A percentile compares a stretch with the other conserved stretches of the same genome.
phyloP scores from a whole-genome alignment of 2,888 invertebrate genomes.

The Carterocephalus palaemon region DNA sequence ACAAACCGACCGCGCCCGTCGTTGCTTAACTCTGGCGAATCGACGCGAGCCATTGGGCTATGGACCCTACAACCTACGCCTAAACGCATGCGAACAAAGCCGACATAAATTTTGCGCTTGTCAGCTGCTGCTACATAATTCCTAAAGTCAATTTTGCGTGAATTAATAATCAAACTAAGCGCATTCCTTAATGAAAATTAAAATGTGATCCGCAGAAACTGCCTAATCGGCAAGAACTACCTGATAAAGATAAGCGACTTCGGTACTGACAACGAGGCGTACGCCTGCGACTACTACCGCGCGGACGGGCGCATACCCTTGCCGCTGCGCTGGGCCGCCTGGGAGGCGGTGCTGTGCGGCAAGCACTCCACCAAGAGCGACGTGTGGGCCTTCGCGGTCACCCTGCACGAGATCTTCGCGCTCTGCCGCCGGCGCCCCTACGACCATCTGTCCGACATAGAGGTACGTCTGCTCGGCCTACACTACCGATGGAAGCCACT shows the following conservation, averaged over 20 bases:
- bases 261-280: conserved; percentile 89
- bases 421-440: conserved; percentile 88
- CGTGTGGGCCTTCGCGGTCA: conserved; percentile 94
- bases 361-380: conserved; percentile 94
- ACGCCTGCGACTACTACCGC: conserved; percentile 89
- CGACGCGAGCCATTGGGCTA: too few relatives aligned
- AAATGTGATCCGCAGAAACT: conserved; percentile 81
- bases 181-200: too few relatives aligned
- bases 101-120: too few relatives aligned
- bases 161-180: too few relatives aligned
- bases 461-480: conserved; percentile 75
- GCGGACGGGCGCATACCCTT: conserved; percentile 86
- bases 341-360: conserved; percentile 89
- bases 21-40: too few relatives aligned
- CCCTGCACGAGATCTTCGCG: conserved; percentile 91
- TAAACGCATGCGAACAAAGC: too few relatives aligned
- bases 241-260: conserved; percentile 91
- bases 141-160: too few relatives aligned
- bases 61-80: too few relatives aligned
- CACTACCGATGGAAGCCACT: not conserved
- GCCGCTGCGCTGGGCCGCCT: conserved; percentile 94
- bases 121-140: too few relatives aligned
- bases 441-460: conserved; percentile 85
- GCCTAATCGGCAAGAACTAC: conserved; percentile 89
- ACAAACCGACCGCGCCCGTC: too few relatives aligned